phyloP scores from a whole-genome alignment of 2,888 invertebrate genomes.

The Athrips mouffetella region DNA sequence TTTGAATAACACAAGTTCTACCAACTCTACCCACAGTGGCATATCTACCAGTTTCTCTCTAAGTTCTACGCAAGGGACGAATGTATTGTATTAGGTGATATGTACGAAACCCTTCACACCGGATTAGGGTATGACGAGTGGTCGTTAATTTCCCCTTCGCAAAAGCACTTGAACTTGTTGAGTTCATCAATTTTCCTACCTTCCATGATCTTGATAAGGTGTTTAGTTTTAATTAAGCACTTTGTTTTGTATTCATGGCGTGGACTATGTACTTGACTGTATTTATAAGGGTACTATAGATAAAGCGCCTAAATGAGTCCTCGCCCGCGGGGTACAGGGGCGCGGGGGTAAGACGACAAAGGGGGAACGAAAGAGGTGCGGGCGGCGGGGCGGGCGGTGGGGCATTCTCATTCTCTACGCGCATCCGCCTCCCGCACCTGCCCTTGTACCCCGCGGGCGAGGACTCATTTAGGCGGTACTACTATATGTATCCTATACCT shows the following conservation, averaged over 20 bases:
- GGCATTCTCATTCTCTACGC: too few relatives aligned
- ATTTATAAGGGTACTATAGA: not conserved
- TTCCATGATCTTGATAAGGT: slow-evolving; percentile 8
- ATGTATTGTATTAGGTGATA: slow-evolving; percentile 62
- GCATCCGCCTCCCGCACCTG: too few relatives aligned
- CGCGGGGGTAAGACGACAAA: too few relatives aligned
- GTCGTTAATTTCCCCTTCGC: slow-evolving; percentile 57
- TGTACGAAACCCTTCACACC: slow-evolving; percentile 52
- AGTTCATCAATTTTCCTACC: slow-evolving; percentile 17
- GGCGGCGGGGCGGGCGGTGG: too few relatives aligned
- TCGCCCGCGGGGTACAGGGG: not conserved
- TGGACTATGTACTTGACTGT: not conserved
- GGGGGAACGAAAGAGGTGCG: too few relatives aligned
- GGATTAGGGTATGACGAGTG: slow-evolving; percentile 57
- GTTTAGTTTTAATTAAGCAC: slow-evolving; percentile 11
- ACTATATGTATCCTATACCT: too few relatives aligned
- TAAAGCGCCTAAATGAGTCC: not conserved
- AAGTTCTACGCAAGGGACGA: not conserved
- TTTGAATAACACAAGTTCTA: not conserved
- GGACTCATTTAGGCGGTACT: too few relatives aligned
- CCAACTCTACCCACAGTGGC: not conserved
- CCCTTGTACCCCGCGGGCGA: too few relatives aligned
- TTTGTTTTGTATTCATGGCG: slow-evolving; percentile 6
- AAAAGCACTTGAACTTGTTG: slow-evolving; percentile 25
- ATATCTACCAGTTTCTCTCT: too few relatives aligned